Conservation (phyloP, 2,113 vertebrate genomes). For the Phocoena phocoena region DNA sequence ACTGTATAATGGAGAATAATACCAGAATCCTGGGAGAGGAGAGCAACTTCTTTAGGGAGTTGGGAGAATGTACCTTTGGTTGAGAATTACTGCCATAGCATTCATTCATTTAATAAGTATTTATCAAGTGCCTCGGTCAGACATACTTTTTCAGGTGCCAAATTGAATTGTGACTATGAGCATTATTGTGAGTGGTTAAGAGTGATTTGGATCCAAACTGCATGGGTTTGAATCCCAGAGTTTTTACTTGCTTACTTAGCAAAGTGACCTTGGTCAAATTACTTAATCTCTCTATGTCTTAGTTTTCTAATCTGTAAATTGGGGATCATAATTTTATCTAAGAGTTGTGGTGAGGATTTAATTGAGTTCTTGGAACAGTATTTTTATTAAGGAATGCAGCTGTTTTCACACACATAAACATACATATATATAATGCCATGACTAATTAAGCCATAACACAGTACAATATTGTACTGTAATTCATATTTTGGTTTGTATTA, state of each 20-base stretch:
- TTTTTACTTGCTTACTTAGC: neutral
- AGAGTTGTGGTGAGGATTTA: neutral
- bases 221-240: neutral
- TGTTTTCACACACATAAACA: neutral
- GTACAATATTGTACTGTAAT: neutral
- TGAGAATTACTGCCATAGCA: neutral
- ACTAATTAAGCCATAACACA: neutral
- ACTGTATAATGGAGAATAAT: neutral
- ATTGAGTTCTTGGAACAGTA: neutral
- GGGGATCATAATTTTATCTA: neutral
- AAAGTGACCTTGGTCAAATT: neutral
- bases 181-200: neutral
- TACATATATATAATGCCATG: neutral
- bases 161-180: neutral
- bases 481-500: neutral
- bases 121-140: neutral
- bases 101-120: neutral
- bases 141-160: neutral
- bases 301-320: neutral
- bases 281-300: neutral
- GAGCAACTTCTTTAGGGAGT: neutral
- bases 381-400: neutral
- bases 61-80: neutral
- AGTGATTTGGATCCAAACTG: slow-evolving; percentile 18
- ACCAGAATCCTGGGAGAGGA: neutral